phyloP scores from a whole-genome alignment of 2,113 vertebrate species.

The Boulengeromyrus knoepffleri region DNA sequence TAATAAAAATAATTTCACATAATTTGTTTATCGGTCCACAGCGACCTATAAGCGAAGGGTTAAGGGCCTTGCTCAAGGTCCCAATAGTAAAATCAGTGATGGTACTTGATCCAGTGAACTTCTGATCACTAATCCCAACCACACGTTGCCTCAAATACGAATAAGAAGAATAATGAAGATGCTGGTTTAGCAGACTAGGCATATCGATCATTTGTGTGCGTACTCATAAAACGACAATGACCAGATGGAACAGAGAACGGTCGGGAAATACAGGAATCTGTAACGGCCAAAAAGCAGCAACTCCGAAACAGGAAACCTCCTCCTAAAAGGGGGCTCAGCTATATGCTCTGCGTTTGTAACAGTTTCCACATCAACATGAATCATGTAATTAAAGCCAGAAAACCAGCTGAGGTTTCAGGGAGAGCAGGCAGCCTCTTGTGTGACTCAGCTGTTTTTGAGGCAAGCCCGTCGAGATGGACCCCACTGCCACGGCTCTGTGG shows the following conservation, averaged over 20 bases:
- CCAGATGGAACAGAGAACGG: not conserved
- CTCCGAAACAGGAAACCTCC: not conserved
- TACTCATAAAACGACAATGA: not conserved
- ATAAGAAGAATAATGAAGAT: not conserved
- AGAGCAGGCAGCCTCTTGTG: not conserved
- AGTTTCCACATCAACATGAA: not conserved
- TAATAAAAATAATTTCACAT: not conserved
- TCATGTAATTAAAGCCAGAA: conserved; percentile 6
- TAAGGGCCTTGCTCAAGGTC: not conserved
- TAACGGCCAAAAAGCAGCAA: not conserved
- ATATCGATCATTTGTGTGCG: not conserved
- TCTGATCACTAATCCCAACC: not conserved
- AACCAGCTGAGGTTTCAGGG: not conserved
- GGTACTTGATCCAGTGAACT: not conserved
- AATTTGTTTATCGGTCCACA: not conserved
- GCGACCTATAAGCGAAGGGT: not conserved
- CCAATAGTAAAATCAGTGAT: not conserved
- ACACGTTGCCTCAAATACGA: not conserved
- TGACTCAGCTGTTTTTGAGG: conserved; percentile 10
- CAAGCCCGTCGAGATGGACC: not conserved
- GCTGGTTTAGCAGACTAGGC: not conserved
- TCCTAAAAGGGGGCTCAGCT: not conserved
- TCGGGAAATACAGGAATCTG: not conserved
- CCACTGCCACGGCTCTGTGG: not conserved
- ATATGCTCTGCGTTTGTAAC: not conserved